A percentile compares a stretch with the other conserved stretches of the same genome.
These are phyloP conservation scores for Gyrodactylus bullatarudis DNA, from an alignment of 1,140 invertebrate genomes.

Conservation along the genomic window DNA sequence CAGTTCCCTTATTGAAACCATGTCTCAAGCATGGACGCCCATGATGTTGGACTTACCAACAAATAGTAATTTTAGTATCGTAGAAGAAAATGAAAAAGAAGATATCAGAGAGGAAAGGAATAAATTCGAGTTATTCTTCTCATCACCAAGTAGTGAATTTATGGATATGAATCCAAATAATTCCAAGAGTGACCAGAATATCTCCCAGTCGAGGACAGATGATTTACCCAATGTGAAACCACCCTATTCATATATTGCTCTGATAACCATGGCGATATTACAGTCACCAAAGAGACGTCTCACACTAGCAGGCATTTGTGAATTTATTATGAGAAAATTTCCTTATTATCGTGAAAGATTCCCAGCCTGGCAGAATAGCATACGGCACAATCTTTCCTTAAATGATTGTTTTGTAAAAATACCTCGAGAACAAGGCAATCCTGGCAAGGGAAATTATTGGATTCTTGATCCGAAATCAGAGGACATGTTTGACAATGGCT, in stretches of 20 bases:
- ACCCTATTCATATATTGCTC: constrained; percentile 78
- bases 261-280: constrained; percentile 86
- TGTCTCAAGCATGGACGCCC: no score
- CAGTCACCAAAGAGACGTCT: constrained; percentile 82
- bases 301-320: constrained; percentile 80
- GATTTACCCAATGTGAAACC: constrained; percentile 60
- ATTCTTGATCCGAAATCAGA: constrained; percentile 73
- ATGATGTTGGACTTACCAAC: no score
- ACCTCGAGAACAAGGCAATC: constrained; percentile 76
- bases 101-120: no score
- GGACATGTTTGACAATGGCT: constrained; percentile 98
- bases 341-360: constrained; percentile 26
- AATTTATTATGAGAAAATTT: constrained; percentile 91
- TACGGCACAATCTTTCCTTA: constrained; percentile 71
- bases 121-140: no score
- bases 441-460: constrained; percentile 97
- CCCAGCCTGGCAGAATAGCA: constrained; percentile 37
- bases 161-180: no score
- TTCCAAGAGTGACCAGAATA: no score
- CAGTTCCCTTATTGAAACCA: no score
- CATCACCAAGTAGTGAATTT: no score
- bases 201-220: no score
- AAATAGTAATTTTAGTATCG: no score
- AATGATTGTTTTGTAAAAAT: constrained; percentile 99
- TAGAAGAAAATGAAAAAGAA: no score